Evolutionary conservation across 2,888 invertebrate genomes (phyloP).

Genomic region (Allolobophora icterica): DNA sequence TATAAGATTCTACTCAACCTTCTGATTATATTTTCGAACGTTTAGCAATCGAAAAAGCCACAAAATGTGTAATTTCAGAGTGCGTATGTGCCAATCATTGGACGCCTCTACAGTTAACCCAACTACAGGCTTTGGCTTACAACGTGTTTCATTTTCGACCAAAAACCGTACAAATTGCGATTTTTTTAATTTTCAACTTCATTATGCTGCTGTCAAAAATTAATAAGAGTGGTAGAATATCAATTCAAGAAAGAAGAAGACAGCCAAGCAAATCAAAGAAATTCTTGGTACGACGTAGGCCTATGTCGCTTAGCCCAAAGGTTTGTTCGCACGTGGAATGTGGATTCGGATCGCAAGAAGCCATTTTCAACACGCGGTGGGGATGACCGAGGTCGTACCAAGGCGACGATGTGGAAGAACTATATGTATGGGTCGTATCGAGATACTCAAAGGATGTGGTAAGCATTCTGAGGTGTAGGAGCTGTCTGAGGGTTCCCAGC

Average conservation of each 20-base stretch:
- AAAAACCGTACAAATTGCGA: neutral
- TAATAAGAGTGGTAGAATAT: neutral
- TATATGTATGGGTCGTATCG: neutral
- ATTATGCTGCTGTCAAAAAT: neutral
- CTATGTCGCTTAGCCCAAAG: neutral
- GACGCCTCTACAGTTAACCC: neutral
- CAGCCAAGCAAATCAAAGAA: neutral
- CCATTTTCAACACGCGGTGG: neutral
- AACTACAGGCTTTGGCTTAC: neutral
- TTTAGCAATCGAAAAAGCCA: neutral
- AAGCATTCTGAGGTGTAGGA: neutral
- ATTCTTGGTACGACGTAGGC: neutral
- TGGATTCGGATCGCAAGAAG: neutral
- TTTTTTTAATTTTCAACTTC: neutral
- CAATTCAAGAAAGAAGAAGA: neutral
- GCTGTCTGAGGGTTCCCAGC: neutral
- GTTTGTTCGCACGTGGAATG: neutral
- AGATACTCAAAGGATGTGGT: neutral
- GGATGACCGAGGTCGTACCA: neutral
- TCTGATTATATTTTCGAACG: neutral
- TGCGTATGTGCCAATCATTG: neutral
- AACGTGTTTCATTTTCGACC: neutral
- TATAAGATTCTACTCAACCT: slow-evolving; percentile 27
- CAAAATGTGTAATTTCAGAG: neutral
- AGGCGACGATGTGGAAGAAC: too few species aligned